A percentile compares a stretch with the other conserved stretches of the same genome.
Evolutionary conservation across 2,113 vertebrate genomes (phyloP).

Genomic region (Cinclus mexicanus): DNA sequence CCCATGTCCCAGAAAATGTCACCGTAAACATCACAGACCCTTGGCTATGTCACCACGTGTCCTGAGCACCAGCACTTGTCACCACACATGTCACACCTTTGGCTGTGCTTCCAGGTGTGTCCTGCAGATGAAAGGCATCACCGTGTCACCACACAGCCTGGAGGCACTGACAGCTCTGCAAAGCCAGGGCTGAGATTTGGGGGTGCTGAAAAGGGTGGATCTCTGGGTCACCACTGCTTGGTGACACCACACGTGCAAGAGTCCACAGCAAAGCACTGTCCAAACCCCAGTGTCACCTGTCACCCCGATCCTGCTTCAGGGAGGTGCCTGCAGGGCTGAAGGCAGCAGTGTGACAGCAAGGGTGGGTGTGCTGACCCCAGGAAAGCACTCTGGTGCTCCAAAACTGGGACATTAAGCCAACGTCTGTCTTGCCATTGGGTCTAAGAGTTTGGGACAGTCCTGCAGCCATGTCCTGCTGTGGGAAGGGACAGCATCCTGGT

Average conservation of each 20-base stretch:
- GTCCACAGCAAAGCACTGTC: not conserved
- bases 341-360: not conserved
- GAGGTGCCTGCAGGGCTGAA: accelerated
- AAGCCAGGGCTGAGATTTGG: not conserved
- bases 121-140: not conserved
- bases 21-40: accelerated
- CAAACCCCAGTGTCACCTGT: not conserved
- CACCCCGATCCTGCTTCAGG: not conserved
- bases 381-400: not conserved
- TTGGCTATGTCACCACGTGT: not conserved
- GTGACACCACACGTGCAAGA: not conserved
- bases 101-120: accelerated
- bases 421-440: not conserved
- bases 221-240: not conserved
- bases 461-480: accelerated
- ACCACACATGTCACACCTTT: not conserved
- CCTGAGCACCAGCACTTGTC: not conserved
- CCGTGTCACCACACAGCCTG: not conserved
- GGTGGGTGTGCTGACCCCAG: accelerated
- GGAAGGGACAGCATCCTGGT: accelerated
- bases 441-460: not conserved
- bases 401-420: accelerated
- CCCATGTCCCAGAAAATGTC: not conserved
- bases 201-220: not conserved
- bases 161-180: not conserved